Percentiles rank a stretch among this genome's conserved stretches.
Conservation (phyloP, 2,797 vertebrate species). For the Sebastes paucispinis region DNA sequence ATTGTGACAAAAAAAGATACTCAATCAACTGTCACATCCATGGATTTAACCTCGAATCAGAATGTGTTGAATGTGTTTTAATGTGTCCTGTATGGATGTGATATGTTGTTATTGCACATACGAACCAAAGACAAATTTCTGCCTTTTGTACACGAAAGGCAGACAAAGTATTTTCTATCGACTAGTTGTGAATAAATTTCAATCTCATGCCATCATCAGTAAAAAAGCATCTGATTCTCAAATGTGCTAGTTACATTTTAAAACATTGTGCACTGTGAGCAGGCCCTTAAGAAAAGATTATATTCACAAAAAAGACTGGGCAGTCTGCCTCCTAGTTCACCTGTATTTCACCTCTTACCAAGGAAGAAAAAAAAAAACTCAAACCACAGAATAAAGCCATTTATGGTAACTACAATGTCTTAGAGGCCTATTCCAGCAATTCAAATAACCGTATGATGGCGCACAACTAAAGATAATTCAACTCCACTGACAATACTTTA, state of each 20-base stretch:
- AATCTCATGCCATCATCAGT: background rate
- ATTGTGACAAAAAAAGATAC: background rate
- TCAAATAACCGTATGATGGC: constrained; percentile 18
- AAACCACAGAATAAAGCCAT: background rate
- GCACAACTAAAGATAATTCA: constrained; percentile 4
- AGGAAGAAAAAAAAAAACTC: background rate
- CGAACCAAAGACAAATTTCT: too few species aligned
- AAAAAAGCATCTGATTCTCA: background rate
- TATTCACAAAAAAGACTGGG: constrained; percentile 1
- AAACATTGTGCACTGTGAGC: background rate
- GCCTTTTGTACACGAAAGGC: too few species aligned
- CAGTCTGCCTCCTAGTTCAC: constrained; percentile 2
- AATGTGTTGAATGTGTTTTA: too few species aligned
- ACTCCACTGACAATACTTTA: constrained; percentile 17
- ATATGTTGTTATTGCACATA: too few species aligned
- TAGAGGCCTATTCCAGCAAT: background rate
- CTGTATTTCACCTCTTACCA: background rate
- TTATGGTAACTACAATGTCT: background rate
- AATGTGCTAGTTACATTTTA: background rate
- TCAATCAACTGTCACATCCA: background rate
- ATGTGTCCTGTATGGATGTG: too few species aligned
- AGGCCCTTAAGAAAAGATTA: background rate
- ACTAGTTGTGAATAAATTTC: too few species aligned
- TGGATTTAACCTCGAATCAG: too few species aligned
- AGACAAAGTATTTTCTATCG: too few species aligned